Evolutionary conservation across 2,797 vertebrate species (phyloP), one percentile per base, ranked within the genome.

Genomic region (Salmo trutta): DNA sequence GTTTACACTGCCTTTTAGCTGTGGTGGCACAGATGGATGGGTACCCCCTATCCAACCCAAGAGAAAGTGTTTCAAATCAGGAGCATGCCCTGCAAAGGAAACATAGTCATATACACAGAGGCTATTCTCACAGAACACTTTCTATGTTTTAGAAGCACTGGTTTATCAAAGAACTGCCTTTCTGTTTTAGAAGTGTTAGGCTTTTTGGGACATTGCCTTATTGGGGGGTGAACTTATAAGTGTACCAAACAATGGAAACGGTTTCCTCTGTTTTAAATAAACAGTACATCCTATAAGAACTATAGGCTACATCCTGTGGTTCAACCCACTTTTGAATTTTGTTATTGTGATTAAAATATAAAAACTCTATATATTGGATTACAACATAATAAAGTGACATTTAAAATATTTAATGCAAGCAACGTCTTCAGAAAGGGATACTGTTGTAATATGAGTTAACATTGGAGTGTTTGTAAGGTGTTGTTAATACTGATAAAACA

Each of bases 171-270:
- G 17, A 59, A n/a, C 17, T 56, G 54, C 21, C 19, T 59, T 59
- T 59, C 56, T 21, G 56, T 21, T 59, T 54, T 54, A 54, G 19
- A 64, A 24, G 21, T 24, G 96, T 64, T 95, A 93, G 10, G 59
- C 0, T 64, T 64, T 21, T 64, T 64, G n/a, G 59, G 21, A 64
- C 21, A 62, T 62, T 62, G 21, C 59, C 59, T 62, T 24, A 62
- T 62, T 62, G n/a, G 21, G 21, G 21, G 59, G 59, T 62, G 59
- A 62, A 6, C 8, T 47, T 10, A 47, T 47, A 47, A 47, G 41
- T 47, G 41, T 47, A 3, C 10, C 41, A 47, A 47, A 47, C 41
- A 47, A 47, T 14, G 10, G 59, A 64, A 64, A 64, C 7, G 1
- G 59, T 64, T 12, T 64, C 3, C 59, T 64, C 59, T 64, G 56